These are phyloP conservation scores for Gnatocerus cornutus DNA, from an alignment of 2,888 invertebrate genomes.

Conservation along the genomic window DNA sequence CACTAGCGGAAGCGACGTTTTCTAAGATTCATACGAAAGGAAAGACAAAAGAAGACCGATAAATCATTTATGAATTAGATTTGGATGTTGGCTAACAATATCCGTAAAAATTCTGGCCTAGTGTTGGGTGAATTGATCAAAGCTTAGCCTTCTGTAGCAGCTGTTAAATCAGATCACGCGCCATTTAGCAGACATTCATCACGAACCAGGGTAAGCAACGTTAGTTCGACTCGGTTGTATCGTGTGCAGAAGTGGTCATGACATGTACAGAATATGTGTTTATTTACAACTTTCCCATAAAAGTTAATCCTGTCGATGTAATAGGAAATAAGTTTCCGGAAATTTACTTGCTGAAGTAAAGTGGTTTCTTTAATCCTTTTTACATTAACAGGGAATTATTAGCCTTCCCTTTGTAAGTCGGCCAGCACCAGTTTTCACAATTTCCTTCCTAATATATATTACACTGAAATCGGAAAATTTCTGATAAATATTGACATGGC, in stretches of 20 bases:
- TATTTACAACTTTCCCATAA: constrained; percentile 62
- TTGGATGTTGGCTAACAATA: constrained; percentile 48
- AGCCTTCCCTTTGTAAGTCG: constrained; percentile 33
- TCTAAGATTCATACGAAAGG: constrained; percentile 35
- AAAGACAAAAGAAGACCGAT: constrained; percentile 45
- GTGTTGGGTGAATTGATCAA: constrained; percentile 59
- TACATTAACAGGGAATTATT: constrained; percentile 38
- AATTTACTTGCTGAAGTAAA: constrained; percentile 30
- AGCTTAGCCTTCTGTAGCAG: constrained; percentile 61
- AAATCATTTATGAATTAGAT: constrained; percentile 49
- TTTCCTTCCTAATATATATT: constrained; percentile 31
- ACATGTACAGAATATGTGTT: constrained; percentile 63
- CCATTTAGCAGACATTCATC: constrained; percentile 64
- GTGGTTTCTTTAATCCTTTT: constrained; percentile 43
- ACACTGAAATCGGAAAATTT: constrained; percentile 23
- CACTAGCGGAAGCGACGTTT: not conserved
- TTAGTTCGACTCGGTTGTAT: constrained; percentile 54
- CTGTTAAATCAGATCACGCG: constrained; percentile 61
- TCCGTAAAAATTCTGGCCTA: constrained; percentile 49
- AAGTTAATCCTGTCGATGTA: constrained; percentile 53
- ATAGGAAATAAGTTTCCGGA: constrained; percentile 38
- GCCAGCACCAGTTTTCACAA: constrained; percentile 39
- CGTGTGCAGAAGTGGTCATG: constrained; percentile 62
- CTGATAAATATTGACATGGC: constrained; percentile 38
- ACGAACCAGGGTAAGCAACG: constrained; percentile 60